These are phyloP conservation scores for Enteromius unitaeniatus DNA, from an alignment of 2,797 vertebrate genomes.

Conservation along the genomic window DNA sequence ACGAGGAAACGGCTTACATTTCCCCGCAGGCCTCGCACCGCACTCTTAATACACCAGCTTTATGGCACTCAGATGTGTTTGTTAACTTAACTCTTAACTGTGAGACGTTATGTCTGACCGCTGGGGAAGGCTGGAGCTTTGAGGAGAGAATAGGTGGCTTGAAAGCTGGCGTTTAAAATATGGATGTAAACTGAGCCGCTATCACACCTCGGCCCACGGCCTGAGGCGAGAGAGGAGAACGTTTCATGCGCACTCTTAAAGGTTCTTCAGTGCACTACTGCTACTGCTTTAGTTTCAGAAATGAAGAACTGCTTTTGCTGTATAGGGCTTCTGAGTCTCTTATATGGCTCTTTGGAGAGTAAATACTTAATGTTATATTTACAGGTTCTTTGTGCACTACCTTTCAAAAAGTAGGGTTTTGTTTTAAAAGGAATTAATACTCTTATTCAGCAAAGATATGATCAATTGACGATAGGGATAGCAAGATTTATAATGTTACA, in stretches of 20 bases:
- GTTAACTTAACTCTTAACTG: conserved; percentile 56
- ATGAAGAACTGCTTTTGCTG: conserved; percentile 3
- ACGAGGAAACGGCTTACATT: conserved; percentile 54
- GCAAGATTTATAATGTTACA: not conserved
- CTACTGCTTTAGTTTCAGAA: conserved; percentile 7
- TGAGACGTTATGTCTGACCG: conserved; percentile 25
- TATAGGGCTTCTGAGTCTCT: not conserved
- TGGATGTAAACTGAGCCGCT: conserved; percentile 27
- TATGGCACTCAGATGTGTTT: conserved; percentile 51
- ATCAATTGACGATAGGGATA: not conserved
- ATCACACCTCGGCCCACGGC: conserved; percentile 16
- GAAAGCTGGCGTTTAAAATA: conserved; percentile 45
- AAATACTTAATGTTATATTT: not conserved
- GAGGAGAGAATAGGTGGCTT: conserved; percentile 14
- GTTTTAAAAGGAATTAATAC: not conserved
- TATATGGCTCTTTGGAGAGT: not conserved
- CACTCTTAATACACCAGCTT: conserved; percentile 42
- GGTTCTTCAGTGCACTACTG: not conserved
- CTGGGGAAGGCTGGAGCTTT: conserved; percentile 31
- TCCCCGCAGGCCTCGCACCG: conserved; percentile 45
- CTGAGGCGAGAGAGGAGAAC: not conserved
- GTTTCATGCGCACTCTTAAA: not conserved
- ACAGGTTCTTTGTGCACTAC: not conserved
- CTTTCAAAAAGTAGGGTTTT: not conserved
- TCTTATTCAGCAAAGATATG: not conserved